Conservation (phyloP, 92 coral and sea anemone species). For the Porites rus region DNA sequence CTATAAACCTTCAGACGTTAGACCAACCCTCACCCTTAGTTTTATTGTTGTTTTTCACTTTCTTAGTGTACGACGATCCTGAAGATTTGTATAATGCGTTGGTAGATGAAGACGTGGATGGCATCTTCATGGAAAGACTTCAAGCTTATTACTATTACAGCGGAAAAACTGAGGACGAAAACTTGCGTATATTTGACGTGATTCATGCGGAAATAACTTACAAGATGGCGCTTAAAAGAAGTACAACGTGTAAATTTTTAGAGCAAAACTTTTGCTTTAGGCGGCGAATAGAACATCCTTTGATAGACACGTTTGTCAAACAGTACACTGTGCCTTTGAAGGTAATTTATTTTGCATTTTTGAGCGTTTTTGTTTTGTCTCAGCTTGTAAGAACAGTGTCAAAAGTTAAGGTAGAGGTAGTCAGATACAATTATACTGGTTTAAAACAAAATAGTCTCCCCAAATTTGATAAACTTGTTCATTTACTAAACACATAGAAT, state of each 20-base stretch:
- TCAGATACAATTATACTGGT: too few species aligned
- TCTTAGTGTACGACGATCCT: conserved; percentile 8
- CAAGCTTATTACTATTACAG: conserved; percentile 59
- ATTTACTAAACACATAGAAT: too few species aligned
- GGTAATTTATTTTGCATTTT: background rate
- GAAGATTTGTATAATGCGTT: conserved; percentile 42
- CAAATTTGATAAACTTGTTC: too few species aligned
- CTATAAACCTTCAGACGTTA: too few species aligned
- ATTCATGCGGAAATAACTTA: conserved; percentile 28
- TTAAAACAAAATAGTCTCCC: too few species aligned
- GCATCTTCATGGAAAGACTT: conserved; percentile 73
- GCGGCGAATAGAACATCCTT: conserved; percentile 37
- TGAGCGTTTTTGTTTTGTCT: background rate
- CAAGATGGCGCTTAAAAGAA: conserved; percentile 39
- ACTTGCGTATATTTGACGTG: conserved; percentile 61
- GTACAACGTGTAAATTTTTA: conserved; percentile 17
- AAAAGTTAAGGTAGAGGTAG: background rate
- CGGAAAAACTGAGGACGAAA: conserved; percentile 33
- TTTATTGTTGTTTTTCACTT: background rate
- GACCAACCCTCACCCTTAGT: too few species aligned
- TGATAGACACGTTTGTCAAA: conserved; percentile 6
- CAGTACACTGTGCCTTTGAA: conserved; percentile 21
- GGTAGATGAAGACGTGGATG: conserved; percentile 51
- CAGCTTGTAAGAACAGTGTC: background rate
- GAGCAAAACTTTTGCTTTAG: conserved; percentile 27